A percentile compares a stretch with the other conserved stretches of the same genome.
These are phyloP conservation scores for Lerista edwardsae DNA, from an alignment of 2,797 vertebrate species.

Conservation along the genomic window DNA sequence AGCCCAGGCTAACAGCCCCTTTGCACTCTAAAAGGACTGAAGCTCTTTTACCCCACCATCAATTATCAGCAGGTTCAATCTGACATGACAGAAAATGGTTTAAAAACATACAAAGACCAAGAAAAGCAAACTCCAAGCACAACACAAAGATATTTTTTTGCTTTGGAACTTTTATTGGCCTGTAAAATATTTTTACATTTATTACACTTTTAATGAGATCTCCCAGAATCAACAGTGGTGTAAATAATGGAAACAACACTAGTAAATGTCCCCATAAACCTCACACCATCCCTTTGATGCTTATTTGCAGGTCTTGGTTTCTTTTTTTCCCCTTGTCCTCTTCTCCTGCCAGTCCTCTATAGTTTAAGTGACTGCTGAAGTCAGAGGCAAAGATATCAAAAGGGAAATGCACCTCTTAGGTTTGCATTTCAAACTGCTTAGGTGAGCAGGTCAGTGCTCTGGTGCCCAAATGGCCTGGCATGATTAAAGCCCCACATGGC, in stretches of 20 bases:
- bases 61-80: conserved; percentile 66
- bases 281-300: conserved; percentile 83
- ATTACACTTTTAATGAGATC: conserved; percentile 84
- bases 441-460: conserved; percentile 20
- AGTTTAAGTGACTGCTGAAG: conserved; percentile 34
- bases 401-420: conserved; percentile 42
- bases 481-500: not conserved
- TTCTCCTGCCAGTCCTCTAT: conserved; percentile 62
- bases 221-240: conserved; percentile 82
- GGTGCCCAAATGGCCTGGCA: rapidly evolving
- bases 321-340: conserved; percentile 56
- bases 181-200: conserved; percentile 87
- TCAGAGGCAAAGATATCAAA: conserved; percentile 40
- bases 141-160: conserved; percentile 83
- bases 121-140: conserved; percentile 45
- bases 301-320: conserved; percentile 74
- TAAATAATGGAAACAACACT: conserved; percentile 84
- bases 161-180: conserved; percentile 81
- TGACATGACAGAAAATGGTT: conserved; percentile 76
- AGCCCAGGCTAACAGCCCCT: not conserved
- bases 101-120: conserved; percentile 55
- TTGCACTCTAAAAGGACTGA: not conserved
- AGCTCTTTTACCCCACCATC: conserved; percentile 54
- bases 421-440: no score
- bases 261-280: conserved; percentile 85